Percentiles rank a stretch among this genome's conserved stretches.
These are phyloP conservation scores for Pao palembangensis DNA, from an alignment of 2,113 vertebrate species.

Conservation along the genomic window DNA sequence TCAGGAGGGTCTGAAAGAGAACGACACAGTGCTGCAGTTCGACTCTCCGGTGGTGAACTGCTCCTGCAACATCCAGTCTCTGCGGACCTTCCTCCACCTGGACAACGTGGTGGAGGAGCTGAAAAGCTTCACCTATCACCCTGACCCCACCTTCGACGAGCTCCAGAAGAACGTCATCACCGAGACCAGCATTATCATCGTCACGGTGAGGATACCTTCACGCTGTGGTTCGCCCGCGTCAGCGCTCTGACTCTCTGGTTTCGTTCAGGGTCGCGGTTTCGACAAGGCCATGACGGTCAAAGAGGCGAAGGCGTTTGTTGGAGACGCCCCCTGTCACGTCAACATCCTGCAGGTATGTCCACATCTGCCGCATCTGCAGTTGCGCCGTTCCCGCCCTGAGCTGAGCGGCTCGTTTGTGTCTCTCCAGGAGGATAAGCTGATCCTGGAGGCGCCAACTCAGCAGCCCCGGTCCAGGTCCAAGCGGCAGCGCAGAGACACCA, in stretches of 20 bases:
- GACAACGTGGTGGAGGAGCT: constrained; percentile 78
- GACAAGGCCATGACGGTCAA: constrained; percentile 87
- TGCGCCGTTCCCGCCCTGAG: too few species aligned
- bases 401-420: neutral
- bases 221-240: neutral
- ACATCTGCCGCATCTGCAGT: too few species aligned
- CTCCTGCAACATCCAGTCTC: constrained; percentile 67
- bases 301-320: constrained; percentile 88
- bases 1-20: constrained; percentile 46
- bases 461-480: constrained; percentile 77
- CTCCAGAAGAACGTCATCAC: constrained; percentile 65
- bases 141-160: constrained; percentile 79
- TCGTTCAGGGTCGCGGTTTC: constrained; percentile 83
- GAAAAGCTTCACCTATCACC: constrained; percentile 80
- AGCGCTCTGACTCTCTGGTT: neutral
- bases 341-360: constrained; percentile 78
- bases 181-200: constrained; percentile 66
- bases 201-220: constrained; percentile 50
- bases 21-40: constrained; percentile 81
- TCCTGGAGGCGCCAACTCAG: constrained; percentile 83
- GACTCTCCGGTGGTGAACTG: constrained; percentile 77
- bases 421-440: constrained; percentile 81
- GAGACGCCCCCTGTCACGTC: constrained; percentile 81
- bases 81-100: constrained; percentile 79
- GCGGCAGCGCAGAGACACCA: constrained; percentile 83